phyloP scores from a whole-genome alignment of 2,888 invertebrate species.

The Spicauda simplicius region DNA sequence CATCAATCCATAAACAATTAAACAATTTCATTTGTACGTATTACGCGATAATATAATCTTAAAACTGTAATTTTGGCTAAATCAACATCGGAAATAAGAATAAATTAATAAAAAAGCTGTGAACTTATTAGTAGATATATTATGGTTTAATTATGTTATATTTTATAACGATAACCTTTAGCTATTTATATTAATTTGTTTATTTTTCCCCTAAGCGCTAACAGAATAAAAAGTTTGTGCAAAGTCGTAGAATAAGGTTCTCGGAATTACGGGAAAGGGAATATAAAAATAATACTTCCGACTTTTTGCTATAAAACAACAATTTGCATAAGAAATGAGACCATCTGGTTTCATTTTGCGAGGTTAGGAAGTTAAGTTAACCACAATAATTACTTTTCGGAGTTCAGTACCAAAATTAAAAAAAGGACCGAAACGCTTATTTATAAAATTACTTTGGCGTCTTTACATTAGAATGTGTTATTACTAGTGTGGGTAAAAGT shows the following conservation, averaged over 20 bases:
- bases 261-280: slow-evolving; percentile 21
- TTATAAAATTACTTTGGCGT: not conserved
- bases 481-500: not conserved
- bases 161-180: not conserved
- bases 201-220: slow-evolving; percentile 13
- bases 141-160: not conserved
- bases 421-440: not conserved
- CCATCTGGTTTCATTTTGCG: slow-evolving; percentile 39
- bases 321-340: slow-evolving; percentile 45
- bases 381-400: slow-evolving; percentile 6
- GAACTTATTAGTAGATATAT: not conserved
- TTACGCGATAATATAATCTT: too few species aligned
- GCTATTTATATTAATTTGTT: slow-evolving; percentile 8
- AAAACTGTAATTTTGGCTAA: too few species aligned
- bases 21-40: too few species aligned
- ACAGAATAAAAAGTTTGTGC: slow-evolving; percentile 34
- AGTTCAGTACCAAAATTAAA: not conserved
- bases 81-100: too few species aligned
- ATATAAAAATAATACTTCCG: slow-evolving; percentile 32
- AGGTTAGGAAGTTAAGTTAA: slow-evolving; percentile 16
- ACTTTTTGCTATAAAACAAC: slow-evolving; percentile 42
- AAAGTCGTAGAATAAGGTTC: slow-evolving; percentile 28
- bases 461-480: not conserved
- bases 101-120: too few species aligned
- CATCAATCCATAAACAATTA: too few species aligned